Evolutionary conservation across 2,113 vertebrate species (phyloP).

Genomic region (Urocolius indicus): DNA sequence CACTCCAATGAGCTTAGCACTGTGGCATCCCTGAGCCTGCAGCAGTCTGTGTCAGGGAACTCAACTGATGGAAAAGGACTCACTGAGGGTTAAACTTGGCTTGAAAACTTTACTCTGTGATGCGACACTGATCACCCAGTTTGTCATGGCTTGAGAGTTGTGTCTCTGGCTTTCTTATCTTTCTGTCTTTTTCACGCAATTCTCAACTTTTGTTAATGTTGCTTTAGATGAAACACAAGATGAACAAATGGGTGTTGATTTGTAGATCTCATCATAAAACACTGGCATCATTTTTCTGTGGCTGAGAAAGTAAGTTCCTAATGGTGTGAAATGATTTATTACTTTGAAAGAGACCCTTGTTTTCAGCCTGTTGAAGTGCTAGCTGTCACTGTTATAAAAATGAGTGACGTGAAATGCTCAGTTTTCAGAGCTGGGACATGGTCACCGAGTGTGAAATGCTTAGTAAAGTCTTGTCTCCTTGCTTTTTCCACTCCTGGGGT

Average conservation of each 20-base stretch:
- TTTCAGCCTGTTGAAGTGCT: not conserved
- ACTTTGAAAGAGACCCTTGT: not conserved
- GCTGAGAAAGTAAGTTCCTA: not conserved
- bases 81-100: not conserved
- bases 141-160: not conserved
- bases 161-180: not conserved
- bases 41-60: rapidly evolving
- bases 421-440: not conserved
- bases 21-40: not conserved
- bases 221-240: not conserved
- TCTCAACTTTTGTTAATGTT: not conserved
- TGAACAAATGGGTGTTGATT: not conserved
- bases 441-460: not conserved
- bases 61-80: not conserved
- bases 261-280: not conserved
- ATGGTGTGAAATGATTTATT: not conserved
- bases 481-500: not conserved
- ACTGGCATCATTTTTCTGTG: not conserved
- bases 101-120: not conserved
- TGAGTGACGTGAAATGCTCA: not conserved
- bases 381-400: not conserved
- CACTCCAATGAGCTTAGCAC: rapidly evolving
- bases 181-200: not conserved
- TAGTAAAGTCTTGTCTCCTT: not conserved
- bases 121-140: not conserved